Conservation (phyloP, 2,888 invertebrate species). For the Hybos culiciformis region DNA sequence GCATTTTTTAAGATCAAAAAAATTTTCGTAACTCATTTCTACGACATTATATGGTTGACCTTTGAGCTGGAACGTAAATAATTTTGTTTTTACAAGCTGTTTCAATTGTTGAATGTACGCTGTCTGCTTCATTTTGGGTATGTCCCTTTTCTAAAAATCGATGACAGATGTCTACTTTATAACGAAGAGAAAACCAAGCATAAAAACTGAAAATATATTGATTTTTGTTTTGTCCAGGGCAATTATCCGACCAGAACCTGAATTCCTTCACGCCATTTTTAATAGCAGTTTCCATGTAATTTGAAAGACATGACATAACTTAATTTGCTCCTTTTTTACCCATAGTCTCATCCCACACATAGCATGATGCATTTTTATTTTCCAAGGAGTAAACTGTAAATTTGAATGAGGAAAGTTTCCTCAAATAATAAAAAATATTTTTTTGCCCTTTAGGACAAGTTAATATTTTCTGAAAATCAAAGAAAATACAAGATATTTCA, state of each 20-base stretch:
- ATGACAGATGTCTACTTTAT: constrained; percentile 17
- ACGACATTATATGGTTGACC: not conserved
- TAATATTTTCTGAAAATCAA: constrained; percentile 1
- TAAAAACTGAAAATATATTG: constrained; percentile 18
- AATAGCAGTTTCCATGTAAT: not conserved
- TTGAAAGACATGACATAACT: not conserved
- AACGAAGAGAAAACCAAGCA: constrained; percentile 14
- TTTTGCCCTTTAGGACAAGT: not conserved
- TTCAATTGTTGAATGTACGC: constrained; percentile 19
- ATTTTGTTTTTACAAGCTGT: constrained; percentile 9
- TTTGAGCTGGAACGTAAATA: constrained; percentile 7
- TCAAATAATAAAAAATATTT: not conserved
- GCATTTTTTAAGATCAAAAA: not conserved
- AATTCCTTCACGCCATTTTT: constrained; percentile 15
- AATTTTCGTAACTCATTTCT: not conserved
- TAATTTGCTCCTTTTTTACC: not conserved
- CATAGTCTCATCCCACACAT: not conserved
- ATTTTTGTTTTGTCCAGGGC: constrained; percentile 20
- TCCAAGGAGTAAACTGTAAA: not conserved
- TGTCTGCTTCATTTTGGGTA: constrained; percentile 21
- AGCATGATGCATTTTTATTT: not conserved
- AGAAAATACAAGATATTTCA: not conserved
- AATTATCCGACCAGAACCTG: constrained; percentile 21
- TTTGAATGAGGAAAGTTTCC: not conserved
- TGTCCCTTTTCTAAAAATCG: constrained; percentile 19